A percentile compares a stretch with the other conserved stretches of the same genome.
Evolutionary conservation across 2,797 vertebrate species (phyloP).

Genomic region (Ctenopoma multispine): DNA sequence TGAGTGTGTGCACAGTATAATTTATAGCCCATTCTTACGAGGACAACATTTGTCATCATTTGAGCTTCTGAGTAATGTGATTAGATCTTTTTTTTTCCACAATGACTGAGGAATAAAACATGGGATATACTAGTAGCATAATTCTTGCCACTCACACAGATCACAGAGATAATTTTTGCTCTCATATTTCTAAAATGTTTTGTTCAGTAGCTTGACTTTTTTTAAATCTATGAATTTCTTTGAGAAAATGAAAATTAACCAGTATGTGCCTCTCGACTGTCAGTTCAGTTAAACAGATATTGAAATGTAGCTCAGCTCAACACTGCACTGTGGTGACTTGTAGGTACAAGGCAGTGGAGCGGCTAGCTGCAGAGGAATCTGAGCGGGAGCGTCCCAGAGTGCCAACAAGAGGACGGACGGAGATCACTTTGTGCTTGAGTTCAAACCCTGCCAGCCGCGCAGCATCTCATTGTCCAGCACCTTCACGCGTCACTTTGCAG

Average conservation of each 20-base stretch:
- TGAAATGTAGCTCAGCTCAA: background rate
- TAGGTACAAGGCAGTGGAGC: constrained; percentile 96
- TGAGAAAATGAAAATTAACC: background rate
- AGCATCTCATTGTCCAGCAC: constrained; percentile 76
- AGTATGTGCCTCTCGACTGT: background rate
- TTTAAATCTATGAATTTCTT: background rate
- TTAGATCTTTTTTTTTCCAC: constrained; percentile 10
- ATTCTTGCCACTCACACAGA: constrained; percentile 2
- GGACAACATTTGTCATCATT: constrained; percentile 36
- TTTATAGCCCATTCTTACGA: constrained; percentile 15
- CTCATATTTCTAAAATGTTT: background rate
- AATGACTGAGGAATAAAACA: constrained; percentile 39
- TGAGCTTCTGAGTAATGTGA: constrained; percentile 11
- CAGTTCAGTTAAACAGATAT: background rate
- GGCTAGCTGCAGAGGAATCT: constrained; percentile 89
- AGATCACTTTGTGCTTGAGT: constrained; percentile 93
- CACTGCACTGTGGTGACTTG: background rate
- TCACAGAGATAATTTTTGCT: constrained; percentile 1
- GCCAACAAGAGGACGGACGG: constrained; percentile 87
- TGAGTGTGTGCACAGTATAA: background rate
- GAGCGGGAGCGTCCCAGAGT: constrained; percentile 87
- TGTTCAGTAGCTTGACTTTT: background rate
- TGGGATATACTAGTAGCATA: constrained; percentile 10
- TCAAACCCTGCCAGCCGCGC: constrained; percentile 82
- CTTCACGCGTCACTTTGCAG: constrained; percentile 78